Evolutionary conservation across 2,888 invertebrate genomes (phyloP).

Genomic region (Stenoptilia bipunctidactyla): DNA sequence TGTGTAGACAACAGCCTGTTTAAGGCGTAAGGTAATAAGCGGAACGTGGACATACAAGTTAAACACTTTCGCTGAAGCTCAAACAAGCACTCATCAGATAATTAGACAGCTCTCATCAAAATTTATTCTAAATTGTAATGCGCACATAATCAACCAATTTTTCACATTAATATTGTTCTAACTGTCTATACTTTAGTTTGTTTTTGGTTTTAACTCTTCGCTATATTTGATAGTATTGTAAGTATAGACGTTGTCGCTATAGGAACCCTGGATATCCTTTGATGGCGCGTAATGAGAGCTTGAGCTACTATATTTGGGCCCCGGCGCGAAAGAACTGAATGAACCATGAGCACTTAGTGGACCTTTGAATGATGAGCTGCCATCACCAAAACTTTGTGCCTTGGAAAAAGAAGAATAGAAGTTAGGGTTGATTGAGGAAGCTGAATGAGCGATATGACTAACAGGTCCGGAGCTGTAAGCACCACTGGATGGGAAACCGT

Average conservation of each 20-base stretch:
- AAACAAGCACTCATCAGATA: not conserved
- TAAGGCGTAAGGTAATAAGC: slow-evolving; percentile 27
- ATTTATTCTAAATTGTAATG: no score
- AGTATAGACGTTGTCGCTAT: slow-evolving; percentile 38
- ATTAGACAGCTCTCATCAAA: no score
- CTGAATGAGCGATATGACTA: slow-evolving; percentile 33
- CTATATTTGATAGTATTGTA: slow-evolving; percentile 68
- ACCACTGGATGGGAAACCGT: slow-evolving; percentile 31
- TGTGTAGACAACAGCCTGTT: no score
- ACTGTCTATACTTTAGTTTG: slow-evolving; percentile 16
- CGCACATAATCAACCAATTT: no score
- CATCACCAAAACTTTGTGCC: slow-evolving; percentile 33
- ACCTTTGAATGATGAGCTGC: slow-evolving; percentile 41
- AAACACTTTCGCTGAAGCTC: slow-evolving; percentile 23
- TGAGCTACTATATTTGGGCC: slow-evolving; percentile 42
- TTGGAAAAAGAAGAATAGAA: slow-evolving; percentile 43
- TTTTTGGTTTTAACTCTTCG: slow-evolving; percentile 51
- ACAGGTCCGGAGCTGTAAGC: slow-evolving; percentile 24
- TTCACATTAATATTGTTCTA: not conserved
- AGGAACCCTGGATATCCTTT: slow-evolving; percentile 48
- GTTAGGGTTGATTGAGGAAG: slow-evolving; percentile 41
- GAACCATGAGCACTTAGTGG: slow-evolving; percentile 38
- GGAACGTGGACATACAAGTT: slow-evolving; percentile 35
- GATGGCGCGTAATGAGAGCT: slow-evolving; percentile 30
- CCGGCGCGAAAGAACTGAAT: slow-evolving; percentile 36